Evolutionary conservation across 2,113 vertebrate species (phyloP).

Genomic region (Toxostoma redivivum): DNA sequence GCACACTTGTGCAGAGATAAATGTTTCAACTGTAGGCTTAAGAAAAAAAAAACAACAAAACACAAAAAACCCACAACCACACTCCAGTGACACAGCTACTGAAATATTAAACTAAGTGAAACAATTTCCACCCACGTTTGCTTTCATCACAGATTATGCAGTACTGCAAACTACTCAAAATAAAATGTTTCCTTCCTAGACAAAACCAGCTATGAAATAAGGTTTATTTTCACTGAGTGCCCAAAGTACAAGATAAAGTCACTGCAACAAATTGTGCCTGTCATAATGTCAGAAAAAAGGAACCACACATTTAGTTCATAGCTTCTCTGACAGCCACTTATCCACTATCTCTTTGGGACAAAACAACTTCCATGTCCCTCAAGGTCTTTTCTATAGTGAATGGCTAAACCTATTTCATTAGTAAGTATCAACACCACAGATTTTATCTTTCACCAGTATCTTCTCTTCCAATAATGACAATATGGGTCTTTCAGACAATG

Average conservation of each 20-base stretch:
- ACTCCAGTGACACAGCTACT: slow-evolving; percentile 9
- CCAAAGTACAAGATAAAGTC: background rate
- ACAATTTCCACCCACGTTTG: slow-evolving; percentile 30
- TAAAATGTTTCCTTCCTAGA: background rate
- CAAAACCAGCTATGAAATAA: background rate
- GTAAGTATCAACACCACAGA: background rate
- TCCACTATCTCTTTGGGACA: background rate
- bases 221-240: background rate
- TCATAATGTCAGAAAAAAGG: background rate
- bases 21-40: slow-evolving; percentile 39
- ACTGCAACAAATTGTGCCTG: background rate
- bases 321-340: background rate
- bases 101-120: slow-evolving; percentile 55
- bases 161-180: background rate
- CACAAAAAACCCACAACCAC: background rate
- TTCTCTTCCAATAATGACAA: background rate
- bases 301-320: background rate
- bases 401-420: background rate
- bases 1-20: slow-evolving; percentile 52
- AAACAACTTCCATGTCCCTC: background rate
- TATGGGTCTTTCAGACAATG: background rate
- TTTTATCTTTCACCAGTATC: background rate
- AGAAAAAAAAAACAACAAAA: background rate
- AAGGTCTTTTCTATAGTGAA: background rate
- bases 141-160: slow-evolving; percentile 36